These are phyloP conservation scores for Atta texana DNA, from an alignment of 1,140 invertebrate species.

Conservation along the genomic window DNA sequence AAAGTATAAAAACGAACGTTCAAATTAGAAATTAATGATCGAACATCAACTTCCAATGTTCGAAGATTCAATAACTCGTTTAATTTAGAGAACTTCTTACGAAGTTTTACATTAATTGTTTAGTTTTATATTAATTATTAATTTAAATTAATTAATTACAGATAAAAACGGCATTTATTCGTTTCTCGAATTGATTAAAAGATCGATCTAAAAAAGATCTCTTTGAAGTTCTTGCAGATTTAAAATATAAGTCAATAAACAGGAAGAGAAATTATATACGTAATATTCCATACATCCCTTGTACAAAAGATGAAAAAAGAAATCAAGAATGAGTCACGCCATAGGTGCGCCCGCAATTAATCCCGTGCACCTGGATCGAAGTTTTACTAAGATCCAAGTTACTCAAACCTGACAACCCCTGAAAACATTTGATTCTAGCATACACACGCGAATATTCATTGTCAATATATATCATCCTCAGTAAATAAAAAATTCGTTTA, in stretches of 20 bases:
- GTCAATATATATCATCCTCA: neutral
- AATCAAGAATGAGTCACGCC: slow-evolving; percentile 66
- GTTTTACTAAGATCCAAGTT: slow-evolving; percentile 47
- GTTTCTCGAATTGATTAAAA: neutral
- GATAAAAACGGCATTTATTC: neutral
- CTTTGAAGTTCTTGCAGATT: neutral
- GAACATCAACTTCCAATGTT: neutral
- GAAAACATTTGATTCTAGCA: neutral
- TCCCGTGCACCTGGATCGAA: slow-evolving; percentile 66
- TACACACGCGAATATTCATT: neutral
- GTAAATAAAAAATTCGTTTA: neutral
- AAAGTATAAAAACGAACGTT: neutral
- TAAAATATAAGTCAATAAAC: neutral
- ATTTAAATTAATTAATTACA: too few relatives aligned
- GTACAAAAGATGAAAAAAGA: slow-evolving; percentile 50
- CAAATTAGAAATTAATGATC: neutral
- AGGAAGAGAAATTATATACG: neutral
- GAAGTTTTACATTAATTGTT: too few relatives aligned
- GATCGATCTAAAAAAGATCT: neutral
- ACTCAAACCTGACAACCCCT: slow-evolving; percentile 45
- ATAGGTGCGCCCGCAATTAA: slow-evolving; percentile 71
- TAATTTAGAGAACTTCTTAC: too few relatives aligned
- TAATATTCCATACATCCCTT: slow-evolving; percentile 38
- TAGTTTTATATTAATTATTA: too few relatives aligned
- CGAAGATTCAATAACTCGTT: neutral